Percentiles rank a stretch among this genome's conserved stretches.
These are phyloP conservation scores for Zeus faber DNA, from an alignment of 2,113 vertebrate species.

Conservation along the genomic window DNA sequence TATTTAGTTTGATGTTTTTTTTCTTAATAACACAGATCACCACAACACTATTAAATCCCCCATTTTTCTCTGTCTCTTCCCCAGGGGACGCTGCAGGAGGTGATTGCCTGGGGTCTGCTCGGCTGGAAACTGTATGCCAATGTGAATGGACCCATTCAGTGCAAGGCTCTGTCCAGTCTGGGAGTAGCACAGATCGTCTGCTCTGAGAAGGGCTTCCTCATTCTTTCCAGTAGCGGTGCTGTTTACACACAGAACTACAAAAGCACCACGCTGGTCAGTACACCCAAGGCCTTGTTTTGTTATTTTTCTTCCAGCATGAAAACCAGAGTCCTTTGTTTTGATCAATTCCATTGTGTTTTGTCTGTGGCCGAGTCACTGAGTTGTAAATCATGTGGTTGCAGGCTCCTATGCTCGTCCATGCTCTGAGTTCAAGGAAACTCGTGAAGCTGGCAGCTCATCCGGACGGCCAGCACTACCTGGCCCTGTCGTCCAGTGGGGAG, in stretches of 20 bases:
- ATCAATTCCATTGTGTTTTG: neutral
- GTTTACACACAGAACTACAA: constrained; percentile 95
- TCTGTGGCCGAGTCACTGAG: constrained; percentile 6
- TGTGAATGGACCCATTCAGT: constrained; percentile 90
- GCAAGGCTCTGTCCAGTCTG: constrained; percentile 88
- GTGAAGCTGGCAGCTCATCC: constrained; percentile 93
- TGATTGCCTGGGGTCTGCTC: constrained; percentile 93
- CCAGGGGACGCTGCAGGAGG: constrained; percentile 92
- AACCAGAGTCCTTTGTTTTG: neutral
- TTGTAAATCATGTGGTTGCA: constrained; percentile 49
- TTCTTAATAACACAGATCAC: neutral
- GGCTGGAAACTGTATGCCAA: constrained; percentile 97
- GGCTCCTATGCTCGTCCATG: constrained; percentile 89
- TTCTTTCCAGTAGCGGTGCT: constrained; percentile 87
- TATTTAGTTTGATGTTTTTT: too few species aligned
- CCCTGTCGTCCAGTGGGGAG: constrained; percentile 90
- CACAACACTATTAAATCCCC: neutral
- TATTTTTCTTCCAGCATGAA: neutral
- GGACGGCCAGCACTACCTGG: constrained; percentile 95
- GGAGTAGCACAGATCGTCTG: constrained; percentile 92
- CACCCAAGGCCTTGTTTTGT: neutral
- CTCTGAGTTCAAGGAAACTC: constrained; percentile 89
- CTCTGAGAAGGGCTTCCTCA: constrained; percentile 93
- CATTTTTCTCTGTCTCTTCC: neutral
- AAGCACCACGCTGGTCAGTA: constrained; percentile 87